A percentile compares a stretch with the other conserved stretches of the same genome.
Evolutionary conservation across 1,140 invertebrate species (phyloP).

Genomic region (Aphelenchoides fujianensis): DNA sequence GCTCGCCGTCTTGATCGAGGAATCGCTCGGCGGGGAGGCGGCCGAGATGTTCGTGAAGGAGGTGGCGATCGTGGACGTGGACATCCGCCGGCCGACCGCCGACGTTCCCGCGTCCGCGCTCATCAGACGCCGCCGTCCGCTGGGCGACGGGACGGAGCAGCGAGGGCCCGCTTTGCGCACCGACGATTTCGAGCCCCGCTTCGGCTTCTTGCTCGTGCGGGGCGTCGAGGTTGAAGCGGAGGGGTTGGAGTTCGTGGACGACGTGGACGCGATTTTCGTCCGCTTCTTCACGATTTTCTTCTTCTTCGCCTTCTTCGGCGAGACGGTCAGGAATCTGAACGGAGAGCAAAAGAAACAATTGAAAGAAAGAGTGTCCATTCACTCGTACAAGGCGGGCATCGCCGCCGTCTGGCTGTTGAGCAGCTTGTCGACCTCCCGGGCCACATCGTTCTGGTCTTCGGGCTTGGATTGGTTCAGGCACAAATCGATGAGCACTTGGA

Average conservation of each 20-base stretch:
- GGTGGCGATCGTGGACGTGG: not conserved
- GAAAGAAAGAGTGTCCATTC: conserved; percentile 15
- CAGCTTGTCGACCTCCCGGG: conserved; percentile 26
- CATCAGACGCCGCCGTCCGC: not conserved
- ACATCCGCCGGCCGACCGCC: not conserved
- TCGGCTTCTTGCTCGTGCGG: not conserved
- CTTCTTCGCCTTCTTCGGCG: conserved; percentile 16
- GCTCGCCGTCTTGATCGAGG: not conserved
- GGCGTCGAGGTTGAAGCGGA: not conserved
- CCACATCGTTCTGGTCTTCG: conserved; percentile 32
- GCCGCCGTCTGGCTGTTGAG: conserved; percentile 22
- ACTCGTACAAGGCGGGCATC: not conserved
- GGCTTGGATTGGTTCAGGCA: conserved; percentile 28
- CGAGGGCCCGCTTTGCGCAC: not conserved
- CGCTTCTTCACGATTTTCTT: conserved; percentile 26
- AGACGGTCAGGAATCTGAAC: too few species aligned
- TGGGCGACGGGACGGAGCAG: not conserved
- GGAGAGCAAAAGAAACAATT: not conserved
- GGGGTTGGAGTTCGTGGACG: not conserved
- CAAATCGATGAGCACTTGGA: conserved; percentile 27
- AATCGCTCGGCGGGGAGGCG: not conserved
- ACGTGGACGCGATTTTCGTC: conserved; percentile 7
- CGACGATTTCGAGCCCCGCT: not conserved
- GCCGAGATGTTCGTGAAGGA: not conserved
- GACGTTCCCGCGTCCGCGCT: not conserved